phyloP scores from a whole-genome alignment of 30 jellyfish, hydroid and myxozoan species.

The Chironex yamaguchii region DNA sequence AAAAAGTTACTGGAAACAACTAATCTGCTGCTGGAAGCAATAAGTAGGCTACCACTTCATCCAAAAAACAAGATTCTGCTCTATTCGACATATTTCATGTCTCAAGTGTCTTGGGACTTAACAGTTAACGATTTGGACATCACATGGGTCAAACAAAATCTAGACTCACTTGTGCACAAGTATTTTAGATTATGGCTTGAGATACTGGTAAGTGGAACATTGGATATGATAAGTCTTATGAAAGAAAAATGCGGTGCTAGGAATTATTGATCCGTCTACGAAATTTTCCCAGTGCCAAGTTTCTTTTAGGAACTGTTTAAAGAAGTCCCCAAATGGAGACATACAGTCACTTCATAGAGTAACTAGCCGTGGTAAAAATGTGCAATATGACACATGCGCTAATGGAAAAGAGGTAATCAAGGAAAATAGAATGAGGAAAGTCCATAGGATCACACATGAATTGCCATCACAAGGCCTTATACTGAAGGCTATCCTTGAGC shows the following conservation, averaged over 20 bases:
- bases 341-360: not conserved
- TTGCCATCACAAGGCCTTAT: constrained; percentile 20
- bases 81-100: not conserved
- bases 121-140: too few relatives aligned
- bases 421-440: too few relatives aligned
- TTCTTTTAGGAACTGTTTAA: not conserved
- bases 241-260: not conserved
- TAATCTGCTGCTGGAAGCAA: too few relatives aligned
- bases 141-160: constrained; percentile 17
- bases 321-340: constrained; percentile 9
- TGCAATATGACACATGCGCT: constrained; percentile 23
- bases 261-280: constrained; percentile 1
- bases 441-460: constrained; percentile 21
- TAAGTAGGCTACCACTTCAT: too few relatives aligned
- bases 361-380: constrained; percentile 12
- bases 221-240: too few relatives aligned
- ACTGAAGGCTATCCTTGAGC: constrained; percentile 37
- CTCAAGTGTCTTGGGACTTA: not conserved
- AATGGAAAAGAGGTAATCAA: constrained; percentile 21
- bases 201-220: constrained; percentile 23
- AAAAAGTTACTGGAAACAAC: not conserved
- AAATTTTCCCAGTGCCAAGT: not conserved
- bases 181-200: constrained; percentile 12
- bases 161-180: constrained; percentile 1
- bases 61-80: too few relatives aligned